These are phyloP conservation scores for Mactromeris polynyma DNA, from an alignment of 2,888 invertebrate genomes.

Conservation along the genomic window DNA sequence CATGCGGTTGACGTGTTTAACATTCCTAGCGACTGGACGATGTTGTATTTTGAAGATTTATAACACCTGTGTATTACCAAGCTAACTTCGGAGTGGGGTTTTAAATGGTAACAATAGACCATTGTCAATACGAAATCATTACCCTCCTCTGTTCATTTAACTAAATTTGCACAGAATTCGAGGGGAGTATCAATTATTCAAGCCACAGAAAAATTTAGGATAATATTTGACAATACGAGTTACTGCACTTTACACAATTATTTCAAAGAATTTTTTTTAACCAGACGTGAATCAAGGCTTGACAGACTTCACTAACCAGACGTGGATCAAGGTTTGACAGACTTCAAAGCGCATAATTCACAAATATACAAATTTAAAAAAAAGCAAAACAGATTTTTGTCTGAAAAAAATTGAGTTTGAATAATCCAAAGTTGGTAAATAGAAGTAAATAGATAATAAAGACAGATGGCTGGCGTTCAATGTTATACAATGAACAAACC, in stretches of 20 bases:
- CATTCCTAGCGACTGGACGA: constrained; percentile 50
- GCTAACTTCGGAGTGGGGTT: constrained; percentile 32
- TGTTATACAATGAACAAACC: neutral
- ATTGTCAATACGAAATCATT: constrained; percentile 42
- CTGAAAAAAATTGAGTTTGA: too few species aligned
- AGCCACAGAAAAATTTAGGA: too few species aligned
- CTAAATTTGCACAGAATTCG: neutral
- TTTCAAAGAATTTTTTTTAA: too few species aligned
- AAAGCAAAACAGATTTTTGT: neutral
- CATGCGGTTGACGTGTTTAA: constrained; percentile 37
- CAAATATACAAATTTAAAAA: neutral
- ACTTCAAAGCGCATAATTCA: too few species aligned
- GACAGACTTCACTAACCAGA: too few species aligned
- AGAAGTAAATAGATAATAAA: neutral
- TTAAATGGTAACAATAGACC: constrained; percentile 38
- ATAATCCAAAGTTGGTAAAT: neutral
- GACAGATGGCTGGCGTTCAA: neutral
- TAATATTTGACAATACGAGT: too few species aligned
- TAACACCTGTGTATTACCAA: constrained; percentile 37
- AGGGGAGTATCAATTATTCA: too few species aligned
- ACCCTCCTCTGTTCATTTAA: constrained; percentile 16
- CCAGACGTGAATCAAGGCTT: too few species aligned
- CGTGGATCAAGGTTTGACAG: too few species aligned
- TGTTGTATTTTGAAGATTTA: constrained; percentile 51
- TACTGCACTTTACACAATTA: too few species aligned